These are phyloP conservation scores for Holacanthella duospinosa DNA, from an alignment of 2,888 invertebrate genomes.

Conservation along the genomic window DNA sequence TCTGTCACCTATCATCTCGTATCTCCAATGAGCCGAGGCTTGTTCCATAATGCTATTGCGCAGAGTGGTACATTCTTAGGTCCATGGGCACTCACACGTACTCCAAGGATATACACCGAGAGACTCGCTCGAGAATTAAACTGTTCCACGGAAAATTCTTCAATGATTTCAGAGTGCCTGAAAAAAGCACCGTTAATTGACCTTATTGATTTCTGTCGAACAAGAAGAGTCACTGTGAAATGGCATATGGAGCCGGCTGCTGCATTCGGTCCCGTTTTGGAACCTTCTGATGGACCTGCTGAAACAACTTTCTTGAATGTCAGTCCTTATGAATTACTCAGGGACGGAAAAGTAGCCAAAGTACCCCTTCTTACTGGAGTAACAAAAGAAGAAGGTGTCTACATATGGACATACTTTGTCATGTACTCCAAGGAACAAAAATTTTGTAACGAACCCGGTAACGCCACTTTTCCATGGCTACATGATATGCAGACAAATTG, in stretches of 20 bases:
- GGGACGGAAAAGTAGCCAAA: constrained; percentile 16
- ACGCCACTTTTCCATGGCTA: neutral
- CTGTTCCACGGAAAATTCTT: constrained; percentile 6
- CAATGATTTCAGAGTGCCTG: constrained; percentile 12
- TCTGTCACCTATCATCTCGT: neutral
- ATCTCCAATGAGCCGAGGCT: neutral
- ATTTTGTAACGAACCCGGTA: neutral
- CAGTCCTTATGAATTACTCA: constrained; percentile 15
- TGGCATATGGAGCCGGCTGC: constrained; percentile 18
- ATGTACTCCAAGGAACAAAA: neutral
- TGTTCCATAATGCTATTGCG: neutral
- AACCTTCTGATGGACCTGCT: constrained; percentile 12
- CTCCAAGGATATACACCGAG: constrained; percentile 14
- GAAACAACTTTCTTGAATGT: constrained; percentile 6
- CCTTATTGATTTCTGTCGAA: constrained; percentile 3
- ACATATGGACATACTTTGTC: constrained; percentile 11
- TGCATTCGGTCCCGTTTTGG: constrained; percentile 20
- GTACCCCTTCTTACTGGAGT: constrained; percentile 14
- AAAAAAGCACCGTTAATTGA: constrained; percentile 3
- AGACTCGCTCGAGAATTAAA: constrained; percentile 14
- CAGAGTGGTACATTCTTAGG: constrained; percentile 9
- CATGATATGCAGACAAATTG: constrained; percentile 14
- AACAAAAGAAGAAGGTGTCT: constrained; percentile 17
- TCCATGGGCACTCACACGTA: constrained; percentile 16
- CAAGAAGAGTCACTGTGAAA: constrained; percentile 4